A percentile compares a stretch with the other conserved stretches of the same genome.
phyloP scores from a whole-genome alignment of 2,888 invertebrate species.

The Apamea crenata region DNA sequence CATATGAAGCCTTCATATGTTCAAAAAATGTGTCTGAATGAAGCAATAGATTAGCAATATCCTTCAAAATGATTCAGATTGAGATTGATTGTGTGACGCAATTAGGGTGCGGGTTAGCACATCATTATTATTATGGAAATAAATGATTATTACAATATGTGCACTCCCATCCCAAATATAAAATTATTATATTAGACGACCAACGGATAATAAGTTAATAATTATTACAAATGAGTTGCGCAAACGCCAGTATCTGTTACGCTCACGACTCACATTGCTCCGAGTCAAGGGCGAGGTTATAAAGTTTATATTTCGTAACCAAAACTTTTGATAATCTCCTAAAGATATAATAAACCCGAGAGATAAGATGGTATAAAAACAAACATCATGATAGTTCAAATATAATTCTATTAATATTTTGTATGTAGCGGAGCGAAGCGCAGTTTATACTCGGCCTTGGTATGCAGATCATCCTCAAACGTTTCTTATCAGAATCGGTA shows the following conservation, averaged over 20 bases:
- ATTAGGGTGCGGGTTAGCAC: no score
- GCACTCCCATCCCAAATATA: conserved; percentile 12
- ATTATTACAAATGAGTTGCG: conserved; percentile 59
- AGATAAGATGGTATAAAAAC: conserved; percentile 62
- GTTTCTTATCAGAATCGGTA: conserved; percentile 53
- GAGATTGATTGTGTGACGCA: no score
- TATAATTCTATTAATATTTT: conserved; percentile 62
- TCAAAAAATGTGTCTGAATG: no score
- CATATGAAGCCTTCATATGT: no score
- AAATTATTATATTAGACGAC: conserved; percentile 33
- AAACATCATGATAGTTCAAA: conserved; percentile 57
- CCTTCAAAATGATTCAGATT: no score
- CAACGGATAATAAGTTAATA: conserved; percentile 49
- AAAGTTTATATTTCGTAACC: conserved; percentile 63
- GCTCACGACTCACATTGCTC: conserved; percentile 59
- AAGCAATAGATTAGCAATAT: no score
- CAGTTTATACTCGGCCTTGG: conserved; percentile 28
- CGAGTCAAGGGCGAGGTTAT: conserved; percentile 68
- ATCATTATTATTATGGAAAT: conserved; percentile 27
- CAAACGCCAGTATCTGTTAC: conserved; percentile 62
- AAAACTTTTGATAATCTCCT: conserved; percentile 67
- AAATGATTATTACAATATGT: conserved; percentile 24
- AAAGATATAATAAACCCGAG: conserved; percentile 57
- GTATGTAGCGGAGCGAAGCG: conserved; percentile 23
- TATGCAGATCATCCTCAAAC: conserved; percentile 47